Evolutionary conservation across 2,797 vertebrate species (phyloP), one percentile per base, ranked within the genome.

Genomic region (Protonibea diacanthus): DNA sequence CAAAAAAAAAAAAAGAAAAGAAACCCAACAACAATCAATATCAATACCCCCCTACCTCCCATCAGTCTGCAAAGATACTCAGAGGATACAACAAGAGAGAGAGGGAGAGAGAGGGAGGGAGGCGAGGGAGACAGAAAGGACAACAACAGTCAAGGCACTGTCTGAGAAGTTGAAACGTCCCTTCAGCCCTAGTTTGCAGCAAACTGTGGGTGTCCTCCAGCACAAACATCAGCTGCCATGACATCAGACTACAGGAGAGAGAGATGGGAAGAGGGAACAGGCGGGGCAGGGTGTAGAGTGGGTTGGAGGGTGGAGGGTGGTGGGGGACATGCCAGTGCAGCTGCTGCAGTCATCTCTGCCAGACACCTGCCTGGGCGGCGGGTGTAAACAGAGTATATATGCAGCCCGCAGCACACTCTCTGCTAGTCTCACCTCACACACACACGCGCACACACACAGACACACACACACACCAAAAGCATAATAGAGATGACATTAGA

Each of bases 181-280:
- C 75, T 80, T 81, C 74, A 76, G 78, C 78, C 56, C 44, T 51
- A 79, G 81, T 86, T 85, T 86, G 80, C 82, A 71, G 79, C 49
- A 20, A 85, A 67, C 66, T 40, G 67, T 42, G 69, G 33, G 71
- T 74, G 82, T 86, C 86, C 88, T 88, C 77, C 72, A 84, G 80
- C 59, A 45, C 61, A 84, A 73, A 87, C 87, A 93, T 89, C 88
- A 72, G 12, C 85, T 83, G 86, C 78, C 67, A 88, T 80, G 88
- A 92, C 88, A 93, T 94, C 93, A 95, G 88, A 95, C 91, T 77
- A 85, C 29, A 71, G 29, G 75, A 76, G 59, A 77, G 74, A 73
- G 74, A 73, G 74, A 76, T 15, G 57, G 67, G 56, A n/a, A 40
- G 66, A 44, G 67, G 55, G 71, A 23, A 23, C 55, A 59, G 66